These are phyloP conservation scores for Apodemia zela DNA, from an alignment of 2,888 invertebrate species.

Conservation along the genomic window DNA sequence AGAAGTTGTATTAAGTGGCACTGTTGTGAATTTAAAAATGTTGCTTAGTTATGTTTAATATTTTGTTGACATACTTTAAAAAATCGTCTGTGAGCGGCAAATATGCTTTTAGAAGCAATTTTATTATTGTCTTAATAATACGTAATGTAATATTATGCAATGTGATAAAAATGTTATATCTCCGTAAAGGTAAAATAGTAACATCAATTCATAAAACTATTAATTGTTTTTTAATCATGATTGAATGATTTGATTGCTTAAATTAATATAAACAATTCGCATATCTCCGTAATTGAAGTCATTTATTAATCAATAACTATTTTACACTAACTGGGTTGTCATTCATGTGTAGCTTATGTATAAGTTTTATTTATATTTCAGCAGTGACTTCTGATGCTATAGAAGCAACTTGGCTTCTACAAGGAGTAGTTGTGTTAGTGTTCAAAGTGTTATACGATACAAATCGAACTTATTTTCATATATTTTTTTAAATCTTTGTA, in stretches of 20 bases:
- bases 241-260: too few species aligned
- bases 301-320: slow-evolving; percentile 1
- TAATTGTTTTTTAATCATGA: too few species aligned
- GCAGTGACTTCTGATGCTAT: not conserved
- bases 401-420: slow-evolving; percentile 7
- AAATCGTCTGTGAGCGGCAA: too few species aligned
- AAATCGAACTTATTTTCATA: not conserved
- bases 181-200: not conserved
- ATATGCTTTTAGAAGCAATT: too few species aligned
- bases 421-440: slow-evolving; percentile 4
- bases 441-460: not conserved
- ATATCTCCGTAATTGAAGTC: not conserved
- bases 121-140: too few species aligned
- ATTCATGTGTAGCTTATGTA: slow-evolving; percentile 1
- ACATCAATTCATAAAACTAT: not conserved
- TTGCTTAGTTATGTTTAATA: too few species aligned
- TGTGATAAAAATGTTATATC: too few species aligned
- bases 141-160: too few species aligned
- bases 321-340: not conserved
- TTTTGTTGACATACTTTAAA: too few species aligned
- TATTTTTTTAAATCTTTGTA: not conserved
- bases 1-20: too few species aligned
- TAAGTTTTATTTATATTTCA: slow-evolving; percentile 13
- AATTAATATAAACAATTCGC: too few species aligned
- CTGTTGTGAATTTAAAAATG: too few species aligned